Conservation (phyloP, 2,113 vertebrate species). For the Grallaria varia region DNA sequence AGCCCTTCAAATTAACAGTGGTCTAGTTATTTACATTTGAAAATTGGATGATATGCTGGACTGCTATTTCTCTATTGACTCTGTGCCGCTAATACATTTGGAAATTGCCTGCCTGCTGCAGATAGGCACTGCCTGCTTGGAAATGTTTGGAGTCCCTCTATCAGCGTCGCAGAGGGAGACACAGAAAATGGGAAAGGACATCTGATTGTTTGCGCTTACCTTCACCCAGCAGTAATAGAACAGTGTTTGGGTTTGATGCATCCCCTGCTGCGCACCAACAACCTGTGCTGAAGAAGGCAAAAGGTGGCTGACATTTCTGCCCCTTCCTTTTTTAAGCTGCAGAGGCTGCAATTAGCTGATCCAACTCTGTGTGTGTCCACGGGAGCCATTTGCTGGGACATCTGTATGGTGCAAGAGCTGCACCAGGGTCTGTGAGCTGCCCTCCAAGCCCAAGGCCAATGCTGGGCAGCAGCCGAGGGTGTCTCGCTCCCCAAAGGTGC, state of each 20-base stretch:
- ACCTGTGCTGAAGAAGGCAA: neutral
- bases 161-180: conserved; percentile 38
- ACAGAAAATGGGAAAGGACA: conserved; percentile 29
- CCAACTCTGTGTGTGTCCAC: no score
- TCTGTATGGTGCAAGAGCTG: neutral
- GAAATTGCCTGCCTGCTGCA: conserved; percentile 60
- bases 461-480: accelerated
- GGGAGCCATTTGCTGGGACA: neutral
- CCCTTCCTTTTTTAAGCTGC: neutral
- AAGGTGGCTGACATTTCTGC: neutral
- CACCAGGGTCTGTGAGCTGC: neutral
- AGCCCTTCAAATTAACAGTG: conserved; percentile 43
- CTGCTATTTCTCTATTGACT: conserved; percentile 61
- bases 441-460: no score
- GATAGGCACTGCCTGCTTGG: conserved; percentile 49
- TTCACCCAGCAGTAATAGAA: conserved; percentile 6
- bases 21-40: conserved; percentile 64
- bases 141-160: conserved; percentile 44
- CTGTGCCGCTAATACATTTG: conserved; percentile 33
- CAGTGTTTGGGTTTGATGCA: neutral
- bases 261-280: neutral
- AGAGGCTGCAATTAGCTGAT: neutral
- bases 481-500: accelerated
- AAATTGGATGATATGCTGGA: conserved; percentile 61
- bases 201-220: conserved; percentile 42